phyloP scores from a whole-genome alignment of 2,797 vertebrate species.

The Melanotaenia boesemani region DNA sequence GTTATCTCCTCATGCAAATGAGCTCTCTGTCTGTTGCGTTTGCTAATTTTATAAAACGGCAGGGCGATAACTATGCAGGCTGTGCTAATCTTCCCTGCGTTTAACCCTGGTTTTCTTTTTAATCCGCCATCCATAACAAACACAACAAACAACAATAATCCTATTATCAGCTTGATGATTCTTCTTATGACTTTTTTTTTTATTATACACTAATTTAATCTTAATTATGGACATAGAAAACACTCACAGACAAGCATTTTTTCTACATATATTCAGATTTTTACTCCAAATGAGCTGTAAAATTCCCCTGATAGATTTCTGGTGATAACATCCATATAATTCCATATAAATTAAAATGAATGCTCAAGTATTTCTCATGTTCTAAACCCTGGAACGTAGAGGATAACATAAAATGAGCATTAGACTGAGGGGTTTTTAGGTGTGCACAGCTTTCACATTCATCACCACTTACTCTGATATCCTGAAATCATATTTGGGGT shows the following conservation, averaged over 20 bases:
- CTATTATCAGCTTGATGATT: slow-evolving; percentile 81
- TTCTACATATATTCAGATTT: slow-evolving; percentile 52
- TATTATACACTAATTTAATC: slow-evolving; percentile 75
- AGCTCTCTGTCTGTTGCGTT: slow-evolving; percentile 83
- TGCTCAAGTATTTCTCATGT: slow-evolving; percentile 56
- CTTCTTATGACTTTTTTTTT: slow-evolving; percentile 68
- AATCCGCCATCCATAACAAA: slow-evolving; percentile 84
- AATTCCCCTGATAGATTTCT: slow-evolving; percentile 52
- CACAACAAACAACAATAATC: slow-evolving; percentile 86
- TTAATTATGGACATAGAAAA: slow-evolving; percentile 69
- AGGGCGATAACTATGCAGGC: slow-evolving; percentile 80
- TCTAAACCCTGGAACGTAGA: slow-evolving; percentile 48
- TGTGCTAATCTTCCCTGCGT: slow-evolving; percentile 80
- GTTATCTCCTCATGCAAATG: slow-evolving; percentile 85
- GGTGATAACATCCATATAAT: slow-evolving; percentile 60
- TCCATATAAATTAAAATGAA: slow-evolving; percentile 46
- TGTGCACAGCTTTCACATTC: background rate
- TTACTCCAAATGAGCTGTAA: slow-evolving; percentile 55
- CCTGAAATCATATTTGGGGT: slow-evolving; percentile 31
- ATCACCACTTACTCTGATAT: slow-evolving; percentile 27
- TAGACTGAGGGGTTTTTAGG: slow-evolving; percentile 40
- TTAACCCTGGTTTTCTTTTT: slow-evolving; percentile 84
- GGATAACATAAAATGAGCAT: slow-evolving; percentile 66
- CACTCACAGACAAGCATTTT: slow-evolving; percentile 57
- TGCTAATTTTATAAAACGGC: slow-evolving; percentile 83